Conservation (phyloP, 2,797 vertebrate genomes). For the Argya squamiceps region DNA sequence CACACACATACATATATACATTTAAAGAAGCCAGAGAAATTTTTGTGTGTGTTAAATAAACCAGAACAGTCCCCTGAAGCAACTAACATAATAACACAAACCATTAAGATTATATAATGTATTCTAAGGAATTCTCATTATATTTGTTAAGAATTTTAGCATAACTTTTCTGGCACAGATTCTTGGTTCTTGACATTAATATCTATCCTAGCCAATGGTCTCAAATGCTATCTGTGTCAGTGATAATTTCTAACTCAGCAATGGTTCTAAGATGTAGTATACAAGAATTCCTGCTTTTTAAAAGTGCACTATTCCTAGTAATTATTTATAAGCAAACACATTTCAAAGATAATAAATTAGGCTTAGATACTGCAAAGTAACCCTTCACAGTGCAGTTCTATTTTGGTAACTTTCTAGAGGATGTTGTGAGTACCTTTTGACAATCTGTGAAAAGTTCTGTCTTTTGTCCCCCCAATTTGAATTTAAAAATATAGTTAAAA, state of each 20-base stretch:
- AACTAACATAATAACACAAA: background rate
- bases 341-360: background rate
- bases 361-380: background rate
- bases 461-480: background rate
- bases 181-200: background rate
- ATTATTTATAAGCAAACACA: background rate
- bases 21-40: background rate
- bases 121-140: background rate
- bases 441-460: background rate
- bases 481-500: background rate
- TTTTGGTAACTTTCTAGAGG: background rate
- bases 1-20: fast-evolving
- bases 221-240: background rate
- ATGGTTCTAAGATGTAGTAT: background rate
- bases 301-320: background rate
- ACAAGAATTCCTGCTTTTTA: background rate
- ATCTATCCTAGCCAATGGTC: background rate
- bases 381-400: background rate
- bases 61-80: background rate
- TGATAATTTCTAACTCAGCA: background rate
- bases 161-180: background rate
- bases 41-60: background rate
- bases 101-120: background rate
- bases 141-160: background rate
- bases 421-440: background rate